These are phyloP conservation scores for Brachystomella parvula DNA, from an alignment of 1,140 invertebrate genomes.

Conservation along the genomic window DNA sequence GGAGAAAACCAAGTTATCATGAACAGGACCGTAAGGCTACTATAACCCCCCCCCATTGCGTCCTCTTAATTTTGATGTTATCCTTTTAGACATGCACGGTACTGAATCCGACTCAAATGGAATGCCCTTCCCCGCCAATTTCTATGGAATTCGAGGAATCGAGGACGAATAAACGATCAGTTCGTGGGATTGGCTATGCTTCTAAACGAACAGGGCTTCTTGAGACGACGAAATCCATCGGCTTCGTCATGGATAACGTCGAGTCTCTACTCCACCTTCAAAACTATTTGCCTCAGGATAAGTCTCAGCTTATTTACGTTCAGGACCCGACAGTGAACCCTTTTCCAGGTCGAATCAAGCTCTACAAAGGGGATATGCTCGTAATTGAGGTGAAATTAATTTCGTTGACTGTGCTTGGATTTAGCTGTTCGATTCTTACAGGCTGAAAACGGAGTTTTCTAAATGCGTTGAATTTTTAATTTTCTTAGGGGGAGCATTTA, in stretches of 20 bases:
- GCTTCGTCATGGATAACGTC: conserved; percentile 94
- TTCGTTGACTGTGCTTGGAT: neutral
- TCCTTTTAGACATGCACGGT: conserved; percentile 61
- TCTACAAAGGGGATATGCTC: conserved; percentile 87
- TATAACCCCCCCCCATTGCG: too few species aligned
- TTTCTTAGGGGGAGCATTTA: conserved; percentile 66
- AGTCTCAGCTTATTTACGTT: conserved; percentile 74
- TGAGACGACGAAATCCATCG: conserved; percentile 49
- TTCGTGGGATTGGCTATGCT: conserved; percentile 15
- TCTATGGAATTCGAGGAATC: conserved; percentile 40
- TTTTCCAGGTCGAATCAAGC: conserved; percentile 75
- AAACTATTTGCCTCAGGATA: conserved; percentile 70
- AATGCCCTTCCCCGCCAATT: conserved; percentile 84
- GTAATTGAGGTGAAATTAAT: conserved; percentile 68
- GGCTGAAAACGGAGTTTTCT: neutral
- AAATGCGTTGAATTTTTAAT: neutral
- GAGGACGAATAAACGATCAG: conserved; percentile 4
- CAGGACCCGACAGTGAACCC: conserved; percentile 85
- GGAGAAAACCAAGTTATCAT: conserved; percentile 56
- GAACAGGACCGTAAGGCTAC: conserved; percentile 58
- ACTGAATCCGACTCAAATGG: conserved; percentile 81
- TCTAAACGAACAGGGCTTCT: conserved; percentile 21
- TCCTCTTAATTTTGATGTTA: too few species aligned
- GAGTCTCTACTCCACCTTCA: conserved; percentile 76
- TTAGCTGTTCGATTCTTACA: neutral